phyloP scores from a whole-genome alignment of 2,113 vertebrate species.

The Theristicus caerulescens region DNA sequence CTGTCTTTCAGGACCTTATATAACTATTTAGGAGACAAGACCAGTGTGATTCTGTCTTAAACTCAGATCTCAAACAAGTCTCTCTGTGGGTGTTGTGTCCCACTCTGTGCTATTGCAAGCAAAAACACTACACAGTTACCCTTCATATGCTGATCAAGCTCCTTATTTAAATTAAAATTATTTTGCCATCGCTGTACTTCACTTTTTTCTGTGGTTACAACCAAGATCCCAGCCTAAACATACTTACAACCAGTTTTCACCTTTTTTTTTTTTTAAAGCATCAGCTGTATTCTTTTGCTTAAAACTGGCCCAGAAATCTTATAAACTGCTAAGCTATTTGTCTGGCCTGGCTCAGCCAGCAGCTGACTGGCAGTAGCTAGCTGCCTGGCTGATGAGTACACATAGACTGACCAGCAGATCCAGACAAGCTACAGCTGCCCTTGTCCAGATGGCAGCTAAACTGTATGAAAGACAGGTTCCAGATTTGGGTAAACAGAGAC shows the following conservation, averaged over 20 bases:
- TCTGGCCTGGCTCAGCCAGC: background rate
- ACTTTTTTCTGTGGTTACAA: background rate
- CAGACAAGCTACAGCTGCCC: conserved; percentile 41
- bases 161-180: background rate
- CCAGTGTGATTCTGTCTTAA: background rate
- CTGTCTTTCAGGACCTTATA: background rate
- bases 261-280: background rate
- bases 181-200: background rate
- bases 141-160: background rate
- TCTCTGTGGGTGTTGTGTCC: background rate
- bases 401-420: background rate
- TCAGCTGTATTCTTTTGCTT: background rate
- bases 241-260: background rate
- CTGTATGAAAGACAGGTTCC: background rate
- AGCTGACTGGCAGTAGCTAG: background rate
- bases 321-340: background rate
- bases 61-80: background rate
- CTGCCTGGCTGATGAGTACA: background rate
- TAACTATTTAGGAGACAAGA: background rate
- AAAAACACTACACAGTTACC: background rate
- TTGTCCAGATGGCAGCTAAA: background rate
- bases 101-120: background rate
- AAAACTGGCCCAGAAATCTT: background rate
- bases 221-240: background rate
- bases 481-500: background rate